Evolutionary conservation across 2,797 vertebrate species (phyloP).

Genomic region (Limosa lapponica): DNA sequence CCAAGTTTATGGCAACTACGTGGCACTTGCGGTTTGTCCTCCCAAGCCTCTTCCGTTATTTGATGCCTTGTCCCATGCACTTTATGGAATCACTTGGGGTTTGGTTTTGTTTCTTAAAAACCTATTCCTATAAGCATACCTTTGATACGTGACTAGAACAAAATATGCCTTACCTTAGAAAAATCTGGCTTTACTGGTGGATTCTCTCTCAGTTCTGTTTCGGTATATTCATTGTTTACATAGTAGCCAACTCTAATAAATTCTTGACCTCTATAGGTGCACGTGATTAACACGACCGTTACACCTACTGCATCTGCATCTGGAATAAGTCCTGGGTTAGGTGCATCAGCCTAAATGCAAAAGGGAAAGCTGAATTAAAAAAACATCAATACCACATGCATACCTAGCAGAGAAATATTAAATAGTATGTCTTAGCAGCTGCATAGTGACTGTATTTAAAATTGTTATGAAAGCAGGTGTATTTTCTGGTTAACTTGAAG

Average conservation of each 20-base stretch:
- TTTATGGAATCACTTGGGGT: neutral
- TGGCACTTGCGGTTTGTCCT: neutral
- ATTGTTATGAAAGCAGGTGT: too few relatives aligned
- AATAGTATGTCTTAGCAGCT: neutral
- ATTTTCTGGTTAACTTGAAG: too few relatives aligned
- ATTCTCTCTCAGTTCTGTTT: slow-evolving; percentile 85
- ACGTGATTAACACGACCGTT: slow-evolving; percentile 85
- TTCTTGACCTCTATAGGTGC: slow-evolving; percentile 85
- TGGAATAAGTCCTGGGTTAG: slow-evolving; percentile 84
- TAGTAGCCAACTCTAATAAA: slow-evolving; percentile 86
- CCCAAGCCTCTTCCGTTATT: neutral
- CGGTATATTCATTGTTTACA: slow-evolving; percentile 86
- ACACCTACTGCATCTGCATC: slow-evolving; percentile 86
- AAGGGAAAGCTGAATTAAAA: slow-evolving; percentile 45
- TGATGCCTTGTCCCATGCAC: neutral
- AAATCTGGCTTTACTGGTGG: slow-evolving; percentile 86
- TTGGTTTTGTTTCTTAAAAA: neutral
- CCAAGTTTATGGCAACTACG: neutral
- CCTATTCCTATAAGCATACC: neutral
- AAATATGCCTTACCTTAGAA: slow-evolving; percentile 79
- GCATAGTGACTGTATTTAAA: neutral
- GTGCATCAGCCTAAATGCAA: slow-evolving; percentile 79
- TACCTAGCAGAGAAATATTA: neutral
- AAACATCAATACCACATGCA: neutral
- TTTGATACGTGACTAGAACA: neutral